Conservation (phyloP, 30 jellyfish, hydroid and myxozoan genomes). For the Aurelia sp. region DNA sequence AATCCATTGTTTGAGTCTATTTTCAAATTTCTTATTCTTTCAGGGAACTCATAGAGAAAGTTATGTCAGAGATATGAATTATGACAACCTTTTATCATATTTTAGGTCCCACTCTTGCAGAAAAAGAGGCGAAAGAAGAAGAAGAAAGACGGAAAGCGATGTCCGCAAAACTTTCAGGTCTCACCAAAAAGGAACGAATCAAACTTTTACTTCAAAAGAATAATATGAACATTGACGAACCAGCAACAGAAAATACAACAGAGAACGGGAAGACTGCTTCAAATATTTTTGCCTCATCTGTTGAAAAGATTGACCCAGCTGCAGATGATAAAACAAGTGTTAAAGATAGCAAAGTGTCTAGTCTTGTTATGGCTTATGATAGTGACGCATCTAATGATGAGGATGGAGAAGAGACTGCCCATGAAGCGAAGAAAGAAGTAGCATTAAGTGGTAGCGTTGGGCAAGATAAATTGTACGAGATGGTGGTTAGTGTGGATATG, state of each 20-base stretch:
- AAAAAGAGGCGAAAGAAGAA: conserved; percentile 27
- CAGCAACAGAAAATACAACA: background rate
- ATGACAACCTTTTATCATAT: too few relatives aligned
- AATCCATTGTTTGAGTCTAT: too few relatives aligned
- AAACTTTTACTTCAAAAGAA: conserved; percentile 52
- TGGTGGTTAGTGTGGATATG: too few relatives aligned
- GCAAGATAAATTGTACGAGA: too few relatives aligned
- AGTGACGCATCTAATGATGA: conserved; percentile 58
- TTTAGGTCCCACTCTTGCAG: conserved; percentile 38
- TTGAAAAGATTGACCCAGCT: background rate
- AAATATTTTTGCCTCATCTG: background rate
- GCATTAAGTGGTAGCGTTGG: too few relatives aligned
- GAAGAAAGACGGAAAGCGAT: conserved; percentile 48
- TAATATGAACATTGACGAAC: conserved; percentile 23
- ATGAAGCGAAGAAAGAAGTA: background rate
- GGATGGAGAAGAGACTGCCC: background rate
- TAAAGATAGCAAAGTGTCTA: background rate
- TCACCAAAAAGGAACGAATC: conserved; percentile 69
- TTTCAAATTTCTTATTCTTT: too few relatives aligned
- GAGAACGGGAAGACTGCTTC: background rate
- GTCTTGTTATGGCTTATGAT: conserved; percentile 61
- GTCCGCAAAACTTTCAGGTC: conserved; percentile 67
- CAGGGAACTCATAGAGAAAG: too few relatives aligned
- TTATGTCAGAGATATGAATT: too few relatives aligned
- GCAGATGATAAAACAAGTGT: background rate